These are phyloP conservation scores for Lutjanus erythropterus DNA, from an alignment of 2,113 vertebrate species.

Conservation along the genomic window DNA sequence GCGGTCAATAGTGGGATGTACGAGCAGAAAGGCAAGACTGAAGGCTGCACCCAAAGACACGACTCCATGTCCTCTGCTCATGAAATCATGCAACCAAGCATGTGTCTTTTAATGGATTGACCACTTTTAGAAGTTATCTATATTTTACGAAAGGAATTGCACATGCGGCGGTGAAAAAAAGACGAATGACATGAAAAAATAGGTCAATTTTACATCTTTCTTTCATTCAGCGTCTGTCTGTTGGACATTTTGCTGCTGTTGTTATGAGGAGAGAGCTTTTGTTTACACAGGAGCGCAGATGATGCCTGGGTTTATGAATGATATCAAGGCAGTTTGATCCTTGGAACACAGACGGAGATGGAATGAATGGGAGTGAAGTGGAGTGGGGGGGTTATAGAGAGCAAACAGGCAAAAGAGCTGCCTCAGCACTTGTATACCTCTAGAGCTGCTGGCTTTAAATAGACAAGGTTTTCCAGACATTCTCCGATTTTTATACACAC, in stretches of 20 bases:
- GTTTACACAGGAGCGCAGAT: conserved; percentile 52
- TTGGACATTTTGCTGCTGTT: conserved; percentile 35
- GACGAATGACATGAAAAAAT: conserved; percentile 48
- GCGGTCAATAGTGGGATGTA: conserved; percentile 8
- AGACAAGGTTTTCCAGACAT: conserved; percentile 70
- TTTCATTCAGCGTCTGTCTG: conserved; percentile 32
- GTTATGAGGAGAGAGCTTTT: conserved; percentile 60
- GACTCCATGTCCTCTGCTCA: conserved; percentile 1
- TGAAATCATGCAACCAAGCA: conserved; percentile 35
- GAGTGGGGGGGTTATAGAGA: conserved; percentile 18
- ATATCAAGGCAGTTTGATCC: conserved; percentile 67
- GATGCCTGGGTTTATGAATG: conserved; percentile 65
- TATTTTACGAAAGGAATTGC: conserved; percentile 49
- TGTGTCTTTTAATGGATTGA: conserved; percentile 63
- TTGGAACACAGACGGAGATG: conserved; percentile 38
- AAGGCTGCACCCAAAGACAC: conserved; percentile 1
- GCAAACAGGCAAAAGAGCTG: conserved; percentile 66
- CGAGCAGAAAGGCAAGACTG: conserved; percentile 10
- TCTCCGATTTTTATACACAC: conserved; percentile 40
- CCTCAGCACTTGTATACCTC: conserved; percentile 78
- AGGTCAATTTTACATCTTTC: conserved; percentile 64
- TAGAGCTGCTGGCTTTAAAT: conserved; percentile 71
- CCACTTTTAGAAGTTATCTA: conserved; percentile 64
- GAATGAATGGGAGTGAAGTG: conserved; percentile 60
- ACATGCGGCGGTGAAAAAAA: conserved; percentile 40